phyloP scores from a whole-genome alignment of 2,888 invertebrate genomes.

The Noctua fimbriata region DNA sequence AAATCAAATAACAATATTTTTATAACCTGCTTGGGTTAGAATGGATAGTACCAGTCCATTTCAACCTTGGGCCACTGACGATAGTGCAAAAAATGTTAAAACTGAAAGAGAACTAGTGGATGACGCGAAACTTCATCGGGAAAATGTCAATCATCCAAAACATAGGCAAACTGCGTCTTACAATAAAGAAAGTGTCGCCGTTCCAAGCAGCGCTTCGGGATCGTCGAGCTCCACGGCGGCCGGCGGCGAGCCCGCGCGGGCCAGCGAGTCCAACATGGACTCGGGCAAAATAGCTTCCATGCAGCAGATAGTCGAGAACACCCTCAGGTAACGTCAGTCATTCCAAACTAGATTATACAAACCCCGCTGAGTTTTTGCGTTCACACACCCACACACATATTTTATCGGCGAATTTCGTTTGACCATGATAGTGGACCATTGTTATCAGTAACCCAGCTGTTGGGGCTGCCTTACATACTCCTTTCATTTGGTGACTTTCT shows the following conservation, averaged over 20 bases:
- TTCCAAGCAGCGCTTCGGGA: slow-evolving; percentile 83
- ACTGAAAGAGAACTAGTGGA: slow-evolving; percentile 87
- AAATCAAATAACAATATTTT: slow-evolving; percentile 79
- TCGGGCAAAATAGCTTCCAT: slow-evolving; percentile 88
- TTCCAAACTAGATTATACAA: slow-evolving; percentile 41
- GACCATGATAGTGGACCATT: slow-evolving; percentile 51
- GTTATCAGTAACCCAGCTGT: slow-evolving; percentile 69
- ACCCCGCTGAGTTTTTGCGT: slow-evolving; percentile 23
- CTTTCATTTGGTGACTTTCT: slow-evolving; percentile 35
- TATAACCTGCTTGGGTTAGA: slow-evolving; percentile 82
- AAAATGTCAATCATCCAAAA: slow-evolving; percentile 91
- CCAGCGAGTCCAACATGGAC: slow-evolving; percentile 86
- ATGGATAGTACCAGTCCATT: slow-evolving; percentile 89
- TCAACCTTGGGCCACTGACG: slow-evolving; percentile 89
- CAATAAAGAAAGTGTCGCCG: slow-evolving; percentile 88
- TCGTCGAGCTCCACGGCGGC: slow-evolving; percentile 81
- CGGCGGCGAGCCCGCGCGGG: slow-evolving; percentile 76
- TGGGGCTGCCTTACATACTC: slow-evolving; percentile 34
- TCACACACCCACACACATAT: slow-evolving; percentile 40
- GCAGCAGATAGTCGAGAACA: slow-evolving; percentile 92
- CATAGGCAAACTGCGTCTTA: slow-evolving; percentile 91
- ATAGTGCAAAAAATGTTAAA: slow-evolving; percentile 88
- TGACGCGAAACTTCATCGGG: slow-evolving; percentile 90
- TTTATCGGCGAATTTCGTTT: slow-evolving; percentile 34
- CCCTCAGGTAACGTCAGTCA: slow-evolving; percentile 89